phyloP scores from a whole-genome alignment of 2,113 vertebrate species.

The Dryoscopus gambensis region DNA sequence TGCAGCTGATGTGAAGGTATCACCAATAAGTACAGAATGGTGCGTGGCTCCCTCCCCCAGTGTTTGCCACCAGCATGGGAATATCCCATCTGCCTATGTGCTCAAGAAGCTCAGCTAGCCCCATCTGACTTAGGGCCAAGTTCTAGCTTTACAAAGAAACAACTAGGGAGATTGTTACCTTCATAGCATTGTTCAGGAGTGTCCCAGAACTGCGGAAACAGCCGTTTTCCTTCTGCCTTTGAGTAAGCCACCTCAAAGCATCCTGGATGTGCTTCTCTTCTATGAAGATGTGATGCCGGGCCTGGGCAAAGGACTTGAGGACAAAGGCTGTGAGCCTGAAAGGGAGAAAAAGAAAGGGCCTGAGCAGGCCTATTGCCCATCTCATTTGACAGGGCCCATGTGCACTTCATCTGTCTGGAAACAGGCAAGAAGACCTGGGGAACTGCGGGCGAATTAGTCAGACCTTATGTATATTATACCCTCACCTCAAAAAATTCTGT shows the following conservation, averaged over 20 bases:
- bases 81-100: background rate
- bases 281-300: slow-evolving; percentile 65
- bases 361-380: background rate
- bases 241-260: too few relatives aligned
- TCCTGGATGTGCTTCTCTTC: slow-evolving; percentile 55
- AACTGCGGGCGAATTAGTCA: background rate
- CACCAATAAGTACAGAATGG: background rate
- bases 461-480: background rate
- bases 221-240: slow-evolving; percentile 71
- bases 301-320: slow-evolving; percentile 71
- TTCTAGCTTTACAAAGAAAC: background rate
- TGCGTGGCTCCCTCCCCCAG: background rate
- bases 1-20: background rate
- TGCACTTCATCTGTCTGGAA: background rate
- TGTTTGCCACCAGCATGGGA: background rate
- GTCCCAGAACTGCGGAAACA: slow-evolving; percentile 68
- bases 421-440: background rate
- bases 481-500: background rate
- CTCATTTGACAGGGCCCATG: background rate
- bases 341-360: background rate
- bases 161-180: slow-evolving; percentile 52
- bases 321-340: slow-evolving; percentile 75
- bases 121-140: background rate
- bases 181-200: slow-evolving; percentile 72
- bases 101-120: background rate